Percentiles rank a stretch among this genome's conserved stretches.
phyloP scores from a whole-genome alignment of 2,113 vertebrate genomes.

The Gopherus flavomarginatus region DNA sequence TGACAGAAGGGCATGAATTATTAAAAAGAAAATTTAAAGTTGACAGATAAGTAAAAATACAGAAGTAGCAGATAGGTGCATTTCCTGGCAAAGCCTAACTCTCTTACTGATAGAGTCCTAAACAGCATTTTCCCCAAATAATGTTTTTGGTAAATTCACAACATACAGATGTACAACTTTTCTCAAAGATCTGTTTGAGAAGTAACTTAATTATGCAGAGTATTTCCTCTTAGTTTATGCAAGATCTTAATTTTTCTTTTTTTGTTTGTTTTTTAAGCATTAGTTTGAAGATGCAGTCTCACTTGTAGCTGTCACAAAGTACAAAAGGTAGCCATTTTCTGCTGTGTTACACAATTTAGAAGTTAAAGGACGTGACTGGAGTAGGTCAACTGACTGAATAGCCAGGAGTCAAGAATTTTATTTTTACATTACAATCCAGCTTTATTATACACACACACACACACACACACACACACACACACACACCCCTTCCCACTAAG shows the following conservation, averaged over 20 bases:
- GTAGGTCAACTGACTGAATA: too few relatives aligned
- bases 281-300: not conserved
- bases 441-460: too few relatives aligned
- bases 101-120: not conserved
- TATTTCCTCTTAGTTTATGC: not conserved
- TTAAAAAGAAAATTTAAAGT: not conserved
- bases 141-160: not conserved
- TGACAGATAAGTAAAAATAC: not conserved
- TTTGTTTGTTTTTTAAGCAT: too few relatives aligned
- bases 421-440: not conserved
- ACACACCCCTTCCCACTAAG: not conserved
- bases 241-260: too few relatives aligned
- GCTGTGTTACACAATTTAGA: not conserved
- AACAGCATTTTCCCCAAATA: not conserved
- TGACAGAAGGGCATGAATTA: not conserved
- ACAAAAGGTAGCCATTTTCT: not conserved
- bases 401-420: not conserved
- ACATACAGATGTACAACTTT: not conserved
- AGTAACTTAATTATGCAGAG: not conserved
- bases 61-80: not conserved
- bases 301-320: not conserved
- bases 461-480: too few relatives aligned
- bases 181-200: not conserved
- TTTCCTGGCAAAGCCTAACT: not conserved
- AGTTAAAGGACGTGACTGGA: accelerated